Conservation (phyloP, 35 echinoderm and acorn worm species). For the Lytechinus pictus region DNA sequence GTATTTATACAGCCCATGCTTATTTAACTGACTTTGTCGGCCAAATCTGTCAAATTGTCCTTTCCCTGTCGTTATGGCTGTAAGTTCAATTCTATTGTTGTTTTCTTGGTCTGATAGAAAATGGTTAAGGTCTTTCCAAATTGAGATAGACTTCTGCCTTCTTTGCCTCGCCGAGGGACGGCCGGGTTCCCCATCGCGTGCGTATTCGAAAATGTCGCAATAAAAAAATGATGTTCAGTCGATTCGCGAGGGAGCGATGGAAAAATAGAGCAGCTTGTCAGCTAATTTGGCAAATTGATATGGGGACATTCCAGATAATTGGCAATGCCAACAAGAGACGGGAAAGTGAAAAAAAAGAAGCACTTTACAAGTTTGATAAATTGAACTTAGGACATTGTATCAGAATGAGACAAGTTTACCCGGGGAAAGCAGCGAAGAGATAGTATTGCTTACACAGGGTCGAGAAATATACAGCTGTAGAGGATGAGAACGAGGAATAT, state of each 20-base stretch:
- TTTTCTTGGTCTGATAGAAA: not conserved
- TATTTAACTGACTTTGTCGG: not conserved
- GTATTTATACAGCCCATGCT: not conserved
- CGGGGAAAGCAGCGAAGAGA: too few relatives aligned
- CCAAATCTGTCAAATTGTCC: not conserved
- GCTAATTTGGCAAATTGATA: slow-evolving; percentile 5
- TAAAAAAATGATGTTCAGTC: not conserved
- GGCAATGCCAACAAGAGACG: not conserved
- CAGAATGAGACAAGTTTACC: not conserved
- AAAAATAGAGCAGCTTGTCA: not conserved
- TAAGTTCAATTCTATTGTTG: too few relatives aligned
- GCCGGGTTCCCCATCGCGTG: not conserved
- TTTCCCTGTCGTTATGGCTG: not conserved
- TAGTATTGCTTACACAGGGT: not conserved
- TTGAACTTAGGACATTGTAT: not conserved
- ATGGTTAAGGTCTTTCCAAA: not conserved
- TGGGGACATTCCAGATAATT: not conserved
- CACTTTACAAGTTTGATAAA: not conserved
- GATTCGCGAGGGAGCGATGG: not conserved
- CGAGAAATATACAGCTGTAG: not conserved
- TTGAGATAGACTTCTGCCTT: not conserved
- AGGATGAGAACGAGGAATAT: not conserved
- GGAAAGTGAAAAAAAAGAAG: not conserved
- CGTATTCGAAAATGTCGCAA: not conserved
- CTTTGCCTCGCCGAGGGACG: not conserved